Evolutionary conservation across 2,113 vertebrate genomes (phyloP).

Genomic region (Paramisgurnus dabryanus): DNA sequence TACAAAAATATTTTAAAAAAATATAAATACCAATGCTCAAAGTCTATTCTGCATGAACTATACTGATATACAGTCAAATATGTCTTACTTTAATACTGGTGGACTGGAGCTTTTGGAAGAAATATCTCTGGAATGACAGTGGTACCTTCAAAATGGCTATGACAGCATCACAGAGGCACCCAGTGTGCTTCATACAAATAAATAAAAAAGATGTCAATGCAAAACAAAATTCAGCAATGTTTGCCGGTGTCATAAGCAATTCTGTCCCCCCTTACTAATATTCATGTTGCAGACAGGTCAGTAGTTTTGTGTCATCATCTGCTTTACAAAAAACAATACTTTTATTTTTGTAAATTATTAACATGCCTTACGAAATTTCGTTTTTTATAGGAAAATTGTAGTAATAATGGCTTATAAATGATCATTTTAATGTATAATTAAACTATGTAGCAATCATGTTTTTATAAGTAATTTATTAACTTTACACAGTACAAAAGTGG

Average conservation of each 20-base stretch:
- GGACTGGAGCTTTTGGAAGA: slow-evolving; percentile 97
- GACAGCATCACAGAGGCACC: slow-evolving; percentile 91
- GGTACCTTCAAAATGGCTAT: slow-evolving; percentile 94
- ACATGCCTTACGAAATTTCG: no score
- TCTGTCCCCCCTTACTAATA: no score
- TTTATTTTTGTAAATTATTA: no score
- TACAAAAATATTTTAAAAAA: slow-evolving; percentile 40
- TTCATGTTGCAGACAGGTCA: neutral
- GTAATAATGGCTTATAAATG: no score
- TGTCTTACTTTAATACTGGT: slow-evolving; percentile 93
- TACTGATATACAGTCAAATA: neutral
- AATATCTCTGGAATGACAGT: slow-evolving; percentile 95
- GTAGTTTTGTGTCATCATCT: no score
- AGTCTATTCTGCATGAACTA: neutral
- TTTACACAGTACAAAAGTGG: no score
- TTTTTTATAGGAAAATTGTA: no score
- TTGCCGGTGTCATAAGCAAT: neutral
- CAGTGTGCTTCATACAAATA: slow-evolving; percentile 81
- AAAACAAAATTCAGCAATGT: neutral
- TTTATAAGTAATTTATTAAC: no score
- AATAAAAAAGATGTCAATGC: neutral
- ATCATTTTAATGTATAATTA: no score
- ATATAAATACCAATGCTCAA: neutral
- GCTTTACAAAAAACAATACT: no score
- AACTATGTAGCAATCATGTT: no score